Percentiles rank a stretch among this genome's conserved stretches.
Conservation (phyloP, 1,140 invertebrate genomes). For the Atta cephalotes region DNA sequence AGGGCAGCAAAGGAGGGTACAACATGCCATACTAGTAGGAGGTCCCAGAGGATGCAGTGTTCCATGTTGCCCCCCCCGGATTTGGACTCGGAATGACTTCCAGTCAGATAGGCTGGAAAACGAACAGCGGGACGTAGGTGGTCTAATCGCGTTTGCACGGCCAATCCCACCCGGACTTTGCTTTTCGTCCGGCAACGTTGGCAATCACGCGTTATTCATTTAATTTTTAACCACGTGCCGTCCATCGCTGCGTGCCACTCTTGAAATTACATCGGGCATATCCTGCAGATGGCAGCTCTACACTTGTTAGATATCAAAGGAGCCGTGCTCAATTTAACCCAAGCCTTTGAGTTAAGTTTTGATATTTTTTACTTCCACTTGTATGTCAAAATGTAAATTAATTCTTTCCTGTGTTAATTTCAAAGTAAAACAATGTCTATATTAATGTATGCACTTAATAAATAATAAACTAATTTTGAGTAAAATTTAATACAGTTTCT, state of each 20-base stretch:
- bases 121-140: not conserved
- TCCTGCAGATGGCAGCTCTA: slow-evolving; percentile 8
- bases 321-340: too few relatives aligned
- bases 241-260: slow-evolving; percentile 48
- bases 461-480: too few relatives aligned
- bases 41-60: slow-evolving; percentile 39
- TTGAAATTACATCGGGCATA: slow-evolving; percentile 57
- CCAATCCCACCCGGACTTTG: slow-evolving; percentile 38
- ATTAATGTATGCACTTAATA: too few relatives aligned
- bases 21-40: not conserved
- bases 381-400: too few relatives aligned
- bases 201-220: slow-evolving; percentile 65
- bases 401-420: too few relatives aligned
- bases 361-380: too few relatives aligned
- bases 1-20: not conserved
- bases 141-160: slow-evolving; percentile 65
- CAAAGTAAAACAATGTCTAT: too few relatives aligned
- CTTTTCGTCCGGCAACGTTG: slow-evolving; percentile 27
- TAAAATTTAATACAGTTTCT: too few relatives aligned
- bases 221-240: slow-evolving; percentile 70
- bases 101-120: slow-evolving; percentile 35
- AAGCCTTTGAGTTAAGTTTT: too few relatives aligned
- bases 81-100: slow-evolving; percentile 61
- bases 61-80: slow-evolving; percentile 33
- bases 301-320: not conserved